Base-by-base conservation (phyloP, 2,113 vertebrate species). In the Oncorhynchus keta region DNA sequence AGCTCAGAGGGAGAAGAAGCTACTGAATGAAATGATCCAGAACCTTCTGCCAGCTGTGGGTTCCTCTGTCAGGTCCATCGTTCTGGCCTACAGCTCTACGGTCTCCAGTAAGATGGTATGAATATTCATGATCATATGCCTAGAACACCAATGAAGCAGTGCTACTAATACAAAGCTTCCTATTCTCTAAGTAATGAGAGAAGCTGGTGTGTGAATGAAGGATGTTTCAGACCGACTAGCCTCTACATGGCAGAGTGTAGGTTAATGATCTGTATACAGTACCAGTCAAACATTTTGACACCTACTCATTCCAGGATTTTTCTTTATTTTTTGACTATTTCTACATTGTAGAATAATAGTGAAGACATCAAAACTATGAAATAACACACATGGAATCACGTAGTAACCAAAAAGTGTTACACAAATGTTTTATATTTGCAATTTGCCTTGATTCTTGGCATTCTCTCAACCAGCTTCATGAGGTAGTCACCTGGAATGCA, bases 21-120 rank as follows among this genome's bases (percentile, higher is more conserved):
- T 99, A 74, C 93, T 99, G 62, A 94, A 98, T 35, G 96, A 96
- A 68, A 90, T 99, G 70, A 95, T 98, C 89, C 97, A 98, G 87
- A 91, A 95, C 81, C 90, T 99, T 77, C 94, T 99, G 35, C 97
- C 97, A 0, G 83, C 90, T 59, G 95, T 97, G 6, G 98, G 98
- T 30, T 80, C 93, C 13, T 96, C 95, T 13, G 97, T 99, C 68
- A 97, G 94, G 91, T 96, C 97, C 2, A 82, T 99, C 64, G 94
- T 97, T 64, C 86, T 99, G 89, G 96, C 97, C 0, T 99, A 97
- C 90, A 99, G 97, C 80, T 96, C 95, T 64, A 95, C 97, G 35
- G 94, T 92, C 71, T 98, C 97, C 70, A 98, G 94, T 93, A 99
- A 99, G 94, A 99, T 99, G 97, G 98, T 99, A 91, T 18, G 93